Evolutionary conservation across 2,113 vertebrate genomes (phyloP).

Genomic region (Marmota flaviventris): DNA sequence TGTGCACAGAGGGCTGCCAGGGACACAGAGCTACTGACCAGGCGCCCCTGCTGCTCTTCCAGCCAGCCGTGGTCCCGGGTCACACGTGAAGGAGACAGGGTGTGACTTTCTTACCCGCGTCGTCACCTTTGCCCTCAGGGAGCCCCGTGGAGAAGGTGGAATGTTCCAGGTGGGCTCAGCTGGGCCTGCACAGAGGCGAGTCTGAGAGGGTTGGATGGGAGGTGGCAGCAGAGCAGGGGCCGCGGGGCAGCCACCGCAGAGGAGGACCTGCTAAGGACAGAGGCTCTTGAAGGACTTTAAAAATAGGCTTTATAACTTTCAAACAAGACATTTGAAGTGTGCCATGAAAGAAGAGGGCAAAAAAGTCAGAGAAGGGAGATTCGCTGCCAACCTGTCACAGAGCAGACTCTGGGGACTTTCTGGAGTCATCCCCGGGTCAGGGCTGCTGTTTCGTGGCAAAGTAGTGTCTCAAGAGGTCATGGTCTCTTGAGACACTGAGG

Average conservation of each 20-base stretch:
- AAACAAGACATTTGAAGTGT: not conserved
- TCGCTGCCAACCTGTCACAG: rapidly evolving
- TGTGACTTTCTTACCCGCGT: not conserved
- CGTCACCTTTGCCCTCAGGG: rapidly evolving
- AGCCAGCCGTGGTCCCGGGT: no score
- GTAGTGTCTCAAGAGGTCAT: not conserved
- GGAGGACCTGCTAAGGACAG: not conserved
- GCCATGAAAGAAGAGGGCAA: not conserved
- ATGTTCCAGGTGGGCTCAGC: not conserved
- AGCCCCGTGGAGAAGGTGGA: not conserved
- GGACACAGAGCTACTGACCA: not conserved
- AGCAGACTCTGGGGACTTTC: rapidly evolving
- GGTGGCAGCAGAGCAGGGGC: rapidly evolving
- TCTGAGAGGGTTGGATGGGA: rapidly evolving
- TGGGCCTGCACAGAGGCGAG: not conserved
- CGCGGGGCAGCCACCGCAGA: not conserved
- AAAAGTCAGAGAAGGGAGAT: not conserved
- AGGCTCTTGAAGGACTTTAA: not conserved
- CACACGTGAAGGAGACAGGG: not conserved
- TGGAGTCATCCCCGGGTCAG: no score
- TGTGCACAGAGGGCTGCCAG: not conserved
- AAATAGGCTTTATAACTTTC: not conserved
- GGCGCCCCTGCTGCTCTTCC: not conserved
- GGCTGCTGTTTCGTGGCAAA: not conserved
- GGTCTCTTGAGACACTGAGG: no score